These are phyloP conservation scores for Carapus acus DNA, from an alignment of 2,797 vertebrate species.

Conservation along the genomic window DNA sequence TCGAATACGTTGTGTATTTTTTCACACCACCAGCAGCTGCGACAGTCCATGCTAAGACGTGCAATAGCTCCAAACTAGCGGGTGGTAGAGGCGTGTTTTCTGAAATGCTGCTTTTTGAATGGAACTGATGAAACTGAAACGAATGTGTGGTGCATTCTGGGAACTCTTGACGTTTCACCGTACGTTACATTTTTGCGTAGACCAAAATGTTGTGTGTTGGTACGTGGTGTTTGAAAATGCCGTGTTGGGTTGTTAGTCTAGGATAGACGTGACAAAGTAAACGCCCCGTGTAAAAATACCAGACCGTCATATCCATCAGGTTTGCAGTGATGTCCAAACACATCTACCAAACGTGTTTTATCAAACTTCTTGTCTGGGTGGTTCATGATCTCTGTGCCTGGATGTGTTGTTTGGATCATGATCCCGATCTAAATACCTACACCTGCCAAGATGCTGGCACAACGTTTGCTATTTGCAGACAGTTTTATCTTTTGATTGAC, in stretches of 20 bases:
- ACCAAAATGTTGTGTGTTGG: slow-evolving; percentile 25
- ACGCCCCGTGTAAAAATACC: slow-evolving; percentile 33
- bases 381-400: no score
- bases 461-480: no score
- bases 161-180: slow-evolving; percentile 17
- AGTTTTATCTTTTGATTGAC: no score
- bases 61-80: slow-evolving; percentile 6
- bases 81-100: slow-evolving; percentile 12
- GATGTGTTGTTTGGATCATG: no score
- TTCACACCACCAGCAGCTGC: slow-evolving; percentile 57
- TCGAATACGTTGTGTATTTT: background rate
- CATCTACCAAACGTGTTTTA: no score
- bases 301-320: slow-evolving; percentile 27
- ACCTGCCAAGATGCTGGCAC: no score
- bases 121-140: no score
- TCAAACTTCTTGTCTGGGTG: no score
- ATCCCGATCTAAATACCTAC: no score
- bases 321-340: slow-evolving; percentile 12
- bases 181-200: slow-evolving; percentile 39
- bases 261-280: slow-evolving; percentile 11
- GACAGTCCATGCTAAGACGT: slow-evolving; percentile 49
- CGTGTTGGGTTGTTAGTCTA: slow-evolving; percentile 21
- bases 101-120: slow-evolving; percentile 42
- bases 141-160: slow-evolving; percentile 58
- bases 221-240: slow-evolving; percentile 27